phyloP scores from a whole-genome alignment of 2,888 invertebrate genomes.

The Octodonta nipae region DNA sequence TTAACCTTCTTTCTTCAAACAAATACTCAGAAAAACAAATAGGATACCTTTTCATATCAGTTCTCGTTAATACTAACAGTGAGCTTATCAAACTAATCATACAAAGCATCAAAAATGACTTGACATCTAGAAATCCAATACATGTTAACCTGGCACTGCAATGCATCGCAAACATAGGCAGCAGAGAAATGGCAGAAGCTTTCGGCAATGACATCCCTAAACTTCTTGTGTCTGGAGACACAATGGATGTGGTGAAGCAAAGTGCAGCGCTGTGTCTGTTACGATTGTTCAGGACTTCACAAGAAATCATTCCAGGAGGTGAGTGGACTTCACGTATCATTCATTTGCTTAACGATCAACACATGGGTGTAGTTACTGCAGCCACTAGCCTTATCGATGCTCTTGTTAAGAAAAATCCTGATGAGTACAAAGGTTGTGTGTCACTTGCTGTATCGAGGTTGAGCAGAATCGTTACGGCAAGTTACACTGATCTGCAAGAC shows the following conservation, averaged over 20 bases:
- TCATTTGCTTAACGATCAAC: conserved; percentile 95
- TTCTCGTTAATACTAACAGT: conserved; percentile 95
- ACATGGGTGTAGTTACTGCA: conserved; percentile 98
- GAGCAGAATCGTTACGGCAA: conserved; percentile 95
- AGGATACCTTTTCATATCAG: conserved; percentile 98
- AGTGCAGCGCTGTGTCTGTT: conserved; percentile 94
- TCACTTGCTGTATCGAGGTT: conserved; percentile 93
- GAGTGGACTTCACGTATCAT: conserved; percentile 99
- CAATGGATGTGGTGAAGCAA: conserved; percentile 98
- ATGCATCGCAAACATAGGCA: conserved; percentile 99
- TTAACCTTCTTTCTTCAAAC: conserved; percentile 96
- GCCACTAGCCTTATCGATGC: conserved; percentile 96
- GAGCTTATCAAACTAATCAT: conserved; percentile 98
- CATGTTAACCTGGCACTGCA: conserved; percentile 97
- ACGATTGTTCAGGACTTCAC: conserved; percentile 84
- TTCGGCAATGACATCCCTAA: conserved; percentile 97
- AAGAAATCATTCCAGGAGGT: conserved; percentile 90
- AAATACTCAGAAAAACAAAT: conserved; percentile 99
- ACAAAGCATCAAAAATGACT: conserved; percentile 97
- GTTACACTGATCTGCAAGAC: conserved; percentile 97
- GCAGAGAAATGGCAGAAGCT: conserved; percentile 99
- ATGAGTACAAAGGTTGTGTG: conserved; percentile 98
- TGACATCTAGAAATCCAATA: conserved; percentile 90
- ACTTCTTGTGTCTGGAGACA: conserved; percentile 94
- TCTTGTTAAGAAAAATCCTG: conserved; percentile 94